Percentiles rank a stretch among this genome's conserved stretches.
These are phyloP conservation scores for Pygoscelis adeliae DNA, from an alignment of 2,113 vertebrate genomes.

Conservation along the genomic window DNA sequence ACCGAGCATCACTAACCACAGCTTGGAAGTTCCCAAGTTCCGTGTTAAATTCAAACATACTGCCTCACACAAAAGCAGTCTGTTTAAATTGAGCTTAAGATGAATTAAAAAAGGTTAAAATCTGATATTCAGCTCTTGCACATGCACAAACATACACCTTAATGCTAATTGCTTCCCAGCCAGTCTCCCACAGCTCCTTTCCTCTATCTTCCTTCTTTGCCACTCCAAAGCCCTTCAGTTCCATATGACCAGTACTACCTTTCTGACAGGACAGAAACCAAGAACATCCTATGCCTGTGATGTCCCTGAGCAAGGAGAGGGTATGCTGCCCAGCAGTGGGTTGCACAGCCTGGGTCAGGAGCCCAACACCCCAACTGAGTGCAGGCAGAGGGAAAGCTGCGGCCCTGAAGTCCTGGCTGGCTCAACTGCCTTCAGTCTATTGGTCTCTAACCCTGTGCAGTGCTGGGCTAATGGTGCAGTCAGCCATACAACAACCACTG, in stretches of 20 bases:
- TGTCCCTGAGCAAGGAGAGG: neutral
- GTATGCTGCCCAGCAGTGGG: neutral
- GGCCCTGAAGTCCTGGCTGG: neutral
- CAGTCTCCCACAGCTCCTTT: neutral
- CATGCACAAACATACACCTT: neutral
- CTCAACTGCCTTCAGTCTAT: neutral
- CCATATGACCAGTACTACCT: neutral
- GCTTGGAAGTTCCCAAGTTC: neutral
- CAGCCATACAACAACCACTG: neutral
- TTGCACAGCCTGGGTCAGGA: neutral
- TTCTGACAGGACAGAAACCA: neutral
- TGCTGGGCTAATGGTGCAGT: neutral
- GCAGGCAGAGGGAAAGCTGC: neutral
- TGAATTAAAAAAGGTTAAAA: neutral
- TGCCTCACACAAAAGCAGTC: neutral
- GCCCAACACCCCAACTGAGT: rapidly evolving
- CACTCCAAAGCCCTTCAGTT: neutral
- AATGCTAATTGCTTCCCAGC: neutral
- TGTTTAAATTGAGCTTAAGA: neutral
- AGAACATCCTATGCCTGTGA: neutral
- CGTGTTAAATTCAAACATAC: neutral
- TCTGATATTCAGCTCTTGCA: neutral
- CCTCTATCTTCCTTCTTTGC: neutral
- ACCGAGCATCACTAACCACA: neutral
- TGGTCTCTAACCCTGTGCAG: rapidly evolving